Evolutionary conservation across 1,140 invertebrate genomes (phyloP), one percentile per base, ranked within the genome.

Genomic region (Zaprionus tsacasi): DNA sequence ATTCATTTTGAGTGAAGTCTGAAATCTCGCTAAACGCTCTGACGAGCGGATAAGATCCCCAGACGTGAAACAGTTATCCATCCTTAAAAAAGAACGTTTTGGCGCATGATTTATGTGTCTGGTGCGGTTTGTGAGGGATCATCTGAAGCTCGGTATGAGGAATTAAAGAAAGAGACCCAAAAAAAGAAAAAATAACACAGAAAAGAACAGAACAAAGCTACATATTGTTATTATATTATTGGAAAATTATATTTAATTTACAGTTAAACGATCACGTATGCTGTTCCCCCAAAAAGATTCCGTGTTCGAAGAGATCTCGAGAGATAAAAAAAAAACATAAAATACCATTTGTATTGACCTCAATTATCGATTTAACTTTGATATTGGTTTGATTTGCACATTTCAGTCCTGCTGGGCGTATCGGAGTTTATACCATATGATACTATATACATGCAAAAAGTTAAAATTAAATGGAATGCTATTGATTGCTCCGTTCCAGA

Each of bases 361-460:
- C 91, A 92, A 92, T 92, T 92, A 92, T 92, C 91, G 91, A 92
- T 92, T 92, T 92, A 92, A 92, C 76, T 92, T 92, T 92, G 92
- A 91, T 92, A 92, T 92, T 92, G 88, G 91, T 92, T 92, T 91
- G 91, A 89, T 82, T 87, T 81, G 80, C 77, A 81, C 68, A 81
- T 80, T 91, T 81, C 30, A 25, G 50, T 12, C 33, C 36, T 43
- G 59, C 58, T 65, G 79, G 66, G 59, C 73, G 66, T 70, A 56
- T 78, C 78, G 61, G 54, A 38, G 66, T 40, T 45, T 33, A 38
- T 43, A 40, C 27, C 6, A 30, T 30, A 30, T 30, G 27, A 30
- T 30, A 21, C 21, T 21, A 21, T 48, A 21, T 48, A 43, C 21
- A 48, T 64, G 83, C 75, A 76, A 79, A 78, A 80, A 79, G 72